These are phyloP conservation scores for Leptocoma aspasia DNA, from an alignment of 2,113 vertebrate species.

Conservation along the genomic window DNA sequence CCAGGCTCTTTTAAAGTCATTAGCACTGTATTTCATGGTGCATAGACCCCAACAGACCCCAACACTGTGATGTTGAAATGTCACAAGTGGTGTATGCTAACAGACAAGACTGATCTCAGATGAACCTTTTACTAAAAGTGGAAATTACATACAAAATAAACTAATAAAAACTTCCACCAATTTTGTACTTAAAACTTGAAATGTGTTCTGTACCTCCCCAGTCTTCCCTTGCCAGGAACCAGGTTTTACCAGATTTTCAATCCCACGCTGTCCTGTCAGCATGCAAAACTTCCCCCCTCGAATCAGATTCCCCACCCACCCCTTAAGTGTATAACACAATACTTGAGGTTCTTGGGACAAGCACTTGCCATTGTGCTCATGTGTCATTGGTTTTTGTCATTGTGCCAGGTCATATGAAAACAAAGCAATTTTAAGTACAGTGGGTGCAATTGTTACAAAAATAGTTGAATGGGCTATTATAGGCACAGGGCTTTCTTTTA, in stretches of 20 bases:
- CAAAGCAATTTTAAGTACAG: not conserved
- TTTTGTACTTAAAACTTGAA: not conserved
- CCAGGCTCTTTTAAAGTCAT: not conserved
- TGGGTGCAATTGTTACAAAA: not conserved
- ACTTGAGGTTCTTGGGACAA: not conserved
- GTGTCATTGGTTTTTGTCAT: not conserved
- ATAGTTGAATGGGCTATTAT: not conserved
- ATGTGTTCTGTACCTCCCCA: not conserved
- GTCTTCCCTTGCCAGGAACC: not conserved
- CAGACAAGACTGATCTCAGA: not conserved
- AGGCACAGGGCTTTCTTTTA: not conserved
- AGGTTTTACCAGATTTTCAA: not conserved
- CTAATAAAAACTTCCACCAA: not conserved
- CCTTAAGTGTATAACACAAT: not conserved
- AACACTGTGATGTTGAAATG: not conserved
- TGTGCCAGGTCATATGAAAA: not conserved
- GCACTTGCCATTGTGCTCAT: not conserved
- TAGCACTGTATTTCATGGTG: not conserved
- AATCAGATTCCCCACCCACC: not conserved
- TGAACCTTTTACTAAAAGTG: not conserved
- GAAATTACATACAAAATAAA: not conserved
- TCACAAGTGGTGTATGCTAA: not conserved
- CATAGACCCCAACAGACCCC: not conserved
- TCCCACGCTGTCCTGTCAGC: not conserved
- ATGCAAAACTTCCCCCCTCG: not conserved